Base-by-base conservation (phyloP, 2,888 invertebrate genomes). In the Tachina grossa region DNA sequence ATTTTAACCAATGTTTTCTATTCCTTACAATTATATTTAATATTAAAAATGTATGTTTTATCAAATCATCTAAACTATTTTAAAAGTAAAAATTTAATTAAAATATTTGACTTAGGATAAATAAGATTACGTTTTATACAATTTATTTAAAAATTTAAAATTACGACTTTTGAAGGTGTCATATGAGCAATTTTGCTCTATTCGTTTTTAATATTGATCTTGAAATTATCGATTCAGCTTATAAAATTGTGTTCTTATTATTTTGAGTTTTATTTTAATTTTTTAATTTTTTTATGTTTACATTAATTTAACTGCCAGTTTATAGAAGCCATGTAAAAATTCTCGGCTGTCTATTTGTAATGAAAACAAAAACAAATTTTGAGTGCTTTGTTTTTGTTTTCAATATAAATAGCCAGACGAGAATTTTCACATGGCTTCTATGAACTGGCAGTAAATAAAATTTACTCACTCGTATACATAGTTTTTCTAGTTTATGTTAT, bases 1-100 rank as follows among this genome's bases (percentile, higher is more conserved):
- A 80, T 87, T 85, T 82, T 72, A 77, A 72, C 65, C 55, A 72
- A 72, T 68, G 57, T 80, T 72, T 66, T 75, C 16, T 77, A 69
- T 72, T 22, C 51, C 65, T 84, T 66, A 53, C 41, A 65, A n/a
- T 41, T 68, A 69, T 71, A 69, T 45, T 22, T 16, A 22, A 39
- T 31, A 71, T 69, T 47, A 57, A 43, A 31, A 68, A 74, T 72
- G 53, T 39, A 49, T 69, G 47, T 55, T 63, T 63, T 55, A 75
- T 43, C 11, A 66, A 16, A 59, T 72, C 13, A 22, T 10, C 14
- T 31, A 31, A 69, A 43, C 19, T 45, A 47, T 59, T 45, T 43
- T 39, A 53, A 55, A 55, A 65, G 45, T 61, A 19, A 43, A 16
- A 53, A 31, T 9, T 43, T 31, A 61, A 61, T 31, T 3, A 47